Base-by-base conservation (phyloP, 2,113 vertebrate genomes). In the Corythornis vintsioides region DNA sequence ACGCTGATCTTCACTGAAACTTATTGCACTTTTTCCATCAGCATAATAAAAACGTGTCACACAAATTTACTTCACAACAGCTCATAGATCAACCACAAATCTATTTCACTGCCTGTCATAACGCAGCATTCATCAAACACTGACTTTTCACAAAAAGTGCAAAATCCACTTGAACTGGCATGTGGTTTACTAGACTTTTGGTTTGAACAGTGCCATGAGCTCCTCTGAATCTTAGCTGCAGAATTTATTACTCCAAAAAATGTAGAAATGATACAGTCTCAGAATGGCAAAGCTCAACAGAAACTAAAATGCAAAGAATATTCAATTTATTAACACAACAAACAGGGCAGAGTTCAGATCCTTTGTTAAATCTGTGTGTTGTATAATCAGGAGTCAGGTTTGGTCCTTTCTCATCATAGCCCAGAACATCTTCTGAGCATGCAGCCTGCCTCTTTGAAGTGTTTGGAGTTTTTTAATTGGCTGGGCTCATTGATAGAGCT, bases 81-180 rank as follows among this genome's bases (percentile, higher is more conserved):
- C 25, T 14, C 5, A 2, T 22, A 12, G 47, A 15, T 57, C 17
- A 56, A 35, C 24, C 4, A 12, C 31, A 28, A 35, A 19, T 11
- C 5, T 42, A 11, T 64, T 73, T 64, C 9, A 31, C 48, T 0
- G 0, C 10, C 12, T 47, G 7, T 57, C 24, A 24, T 4, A 64
- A 8, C 0, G 1, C 9, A 18, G 26, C 2, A 5, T 33, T 70
- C 11, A 12, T 50, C 0, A 0, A 66, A 56, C 25, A 28, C 21
- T 15, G 14, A 16, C 14, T 70, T 74, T 52, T 40, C 8, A 7
- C 14, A 40, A 22, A 5, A 57, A 40, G 29, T 15, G 33, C 31
- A 60, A 81, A 75, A 48, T 15, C 28, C 60, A 2, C 2, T 1
- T 42, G 42, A 76, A 22, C 21, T 40, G 48, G 9, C n/a, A 13